phyloP scores from a whole-genome alignment of 2,797 vertebrate genomes.

The Ptychadena robeensis region DNA sequence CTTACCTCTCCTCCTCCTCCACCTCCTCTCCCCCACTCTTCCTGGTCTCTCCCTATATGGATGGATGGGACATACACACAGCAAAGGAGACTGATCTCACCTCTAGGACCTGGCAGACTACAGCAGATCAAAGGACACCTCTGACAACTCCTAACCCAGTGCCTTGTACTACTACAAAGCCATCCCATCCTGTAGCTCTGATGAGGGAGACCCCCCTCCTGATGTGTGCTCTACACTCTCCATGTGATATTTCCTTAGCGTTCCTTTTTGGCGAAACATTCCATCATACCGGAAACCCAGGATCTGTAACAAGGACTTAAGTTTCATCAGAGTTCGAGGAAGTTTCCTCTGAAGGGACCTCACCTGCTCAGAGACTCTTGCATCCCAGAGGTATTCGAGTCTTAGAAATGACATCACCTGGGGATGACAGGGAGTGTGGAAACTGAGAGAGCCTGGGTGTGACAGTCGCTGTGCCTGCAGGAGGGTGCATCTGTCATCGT shows the following conservation, averaged over 20 bases:
- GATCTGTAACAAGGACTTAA: not conserved
- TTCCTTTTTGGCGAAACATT: slow-evolving; percentile 13
- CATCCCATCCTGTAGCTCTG: not conserved
- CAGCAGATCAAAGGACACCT: not conserved
- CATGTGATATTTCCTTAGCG: not conserved
- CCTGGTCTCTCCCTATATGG: slow-evolving; percentile 29
- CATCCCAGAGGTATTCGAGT: slow-evolving; percentile 15
- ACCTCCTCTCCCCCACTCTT: slow-evolving; percentile 28
- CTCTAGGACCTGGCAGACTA: not conserved
- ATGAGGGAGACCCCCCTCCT: slow-evolving; percentile 14
- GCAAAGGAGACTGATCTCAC: not conserved
- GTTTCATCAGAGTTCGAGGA: slow-evolving; percentile 8
- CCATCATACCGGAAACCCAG: slow-evolving; percentile 8
- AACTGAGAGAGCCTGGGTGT: slow-evolving; percentile 22
- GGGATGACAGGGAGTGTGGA: slow-evolving; percentile 33
- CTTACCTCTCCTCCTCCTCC: slow-evolving; percentile 6
- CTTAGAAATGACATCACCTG: slow-evolving; percentile 1
- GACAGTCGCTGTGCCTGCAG: slow-evolving; percentile 38
- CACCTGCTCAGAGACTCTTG: slow-evolving; percentile 23
- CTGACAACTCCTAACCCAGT: not conserved
- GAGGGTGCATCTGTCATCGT: slow-evolving; percentile 23
- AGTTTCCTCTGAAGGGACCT: not conserved
- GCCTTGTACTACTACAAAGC: not conserved
- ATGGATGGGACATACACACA: not conserved
- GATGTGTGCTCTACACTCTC: not conserved